Conservation (phyloP, 1,140 invertebrate genomes). For the Oppia nitens region DNA sequence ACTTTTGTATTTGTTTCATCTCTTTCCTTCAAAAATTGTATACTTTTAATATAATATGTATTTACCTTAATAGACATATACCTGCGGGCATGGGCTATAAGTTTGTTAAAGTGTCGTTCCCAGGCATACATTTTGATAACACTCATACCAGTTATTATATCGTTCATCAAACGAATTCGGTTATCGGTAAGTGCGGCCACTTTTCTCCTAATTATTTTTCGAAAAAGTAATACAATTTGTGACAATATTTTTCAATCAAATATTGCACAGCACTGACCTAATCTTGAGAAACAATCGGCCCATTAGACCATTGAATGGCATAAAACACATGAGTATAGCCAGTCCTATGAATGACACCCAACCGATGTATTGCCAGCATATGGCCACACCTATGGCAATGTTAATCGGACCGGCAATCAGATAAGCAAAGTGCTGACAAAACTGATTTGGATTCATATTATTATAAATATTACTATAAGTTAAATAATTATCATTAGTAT, state of each 20-base stretch:
- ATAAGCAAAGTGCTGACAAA: conserved; percentile 16
- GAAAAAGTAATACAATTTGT: conserved; percentile 21
- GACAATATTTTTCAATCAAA: no score
- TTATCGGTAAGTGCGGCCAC: conserved; percentile 42
- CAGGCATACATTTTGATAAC: conserved; percentile 58
- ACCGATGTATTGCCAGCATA: conserved; percentile 17
- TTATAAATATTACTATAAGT: conserved; percentile 20
- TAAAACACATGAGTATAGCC: conserved; percentile 14
- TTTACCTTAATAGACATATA: no score
- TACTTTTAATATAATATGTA: no score
- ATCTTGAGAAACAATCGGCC: conserved; percentile 14
- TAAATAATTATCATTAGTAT: no score
- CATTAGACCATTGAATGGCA: conserved; percentile 18
- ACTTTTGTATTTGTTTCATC: no score
- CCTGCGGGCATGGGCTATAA: no score
- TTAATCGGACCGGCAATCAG: conserved; percentile 16
- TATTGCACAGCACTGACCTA: conserved; percentile 6
- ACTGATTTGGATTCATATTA: neutral
- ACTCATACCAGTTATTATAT: conserved; percentile 70
- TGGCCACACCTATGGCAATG: conserved; percentile 13
- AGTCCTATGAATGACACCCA: conserved; percentile 27
- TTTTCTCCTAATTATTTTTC: conserved; percentile 35
- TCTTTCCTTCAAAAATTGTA: no score
- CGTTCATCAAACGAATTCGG: conserved; percentile 53
- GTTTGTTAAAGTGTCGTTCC: no score